These are phyloP conservation scores for Chanos chanos DNA, from an alignment of 2,797 vertebrate genomes.

Conservation along the genomic window DNA sequence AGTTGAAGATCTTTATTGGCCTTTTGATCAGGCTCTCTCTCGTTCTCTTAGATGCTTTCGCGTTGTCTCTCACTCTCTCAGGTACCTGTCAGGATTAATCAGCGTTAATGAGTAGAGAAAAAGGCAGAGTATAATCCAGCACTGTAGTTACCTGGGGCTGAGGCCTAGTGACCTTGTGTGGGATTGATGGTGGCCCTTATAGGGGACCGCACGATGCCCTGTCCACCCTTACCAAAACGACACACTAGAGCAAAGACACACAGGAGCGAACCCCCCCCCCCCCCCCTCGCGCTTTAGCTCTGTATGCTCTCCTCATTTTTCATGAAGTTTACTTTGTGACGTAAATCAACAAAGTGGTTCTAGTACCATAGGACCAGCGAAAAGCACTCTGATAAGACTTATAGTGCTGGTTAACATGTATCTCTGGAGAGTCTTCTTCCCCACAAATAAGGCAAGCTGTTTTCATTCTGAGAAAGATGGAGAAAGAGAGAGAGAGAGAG, in stretches of 20 bases:
- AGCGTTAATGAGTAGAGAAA: conserved; percentile 56
- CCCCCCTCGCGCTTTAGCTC: neutral
- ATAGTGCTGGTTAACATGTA: no score
- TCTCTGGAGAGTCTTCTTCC: no score
- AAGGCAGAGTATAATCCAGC: conserved; percentile 55
- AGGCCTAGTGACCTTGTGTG: conserved; percentile 64
- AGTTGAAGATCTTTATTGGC: neutral
- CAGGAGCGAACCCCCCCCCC: neutral
- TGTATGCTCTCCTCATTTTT: neutral
- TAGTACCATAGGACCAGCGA: no score
- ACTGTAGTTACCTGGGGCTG: conserved; percentile 41
- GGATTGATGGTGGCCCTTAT: conserved; percentile 57
- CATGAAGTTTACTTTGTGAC: no score
- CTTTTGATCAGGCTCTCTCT: neutral
- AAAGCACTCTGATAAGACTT: no score
- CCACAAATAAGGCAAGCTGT: no score
- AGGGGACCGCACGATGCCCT: neutral
- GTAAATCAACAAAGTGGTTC: no score
- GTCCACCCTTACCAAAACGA: neutral
- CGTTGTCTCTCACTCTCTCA: neutral
- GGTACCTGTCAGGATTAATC: conserved; percentile 61
- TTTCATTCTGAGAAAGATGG: neutral
- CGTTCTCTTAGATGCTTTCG: neutral
- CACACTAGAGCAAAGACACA: no score
- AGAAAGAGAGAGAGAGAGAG: neutral